Evolutionary conservation across 2,113 vertebrate genomes (phyloP), one percentile per base, ranked within the genome.

Genomic region (Trogon surrucura): DNA sequence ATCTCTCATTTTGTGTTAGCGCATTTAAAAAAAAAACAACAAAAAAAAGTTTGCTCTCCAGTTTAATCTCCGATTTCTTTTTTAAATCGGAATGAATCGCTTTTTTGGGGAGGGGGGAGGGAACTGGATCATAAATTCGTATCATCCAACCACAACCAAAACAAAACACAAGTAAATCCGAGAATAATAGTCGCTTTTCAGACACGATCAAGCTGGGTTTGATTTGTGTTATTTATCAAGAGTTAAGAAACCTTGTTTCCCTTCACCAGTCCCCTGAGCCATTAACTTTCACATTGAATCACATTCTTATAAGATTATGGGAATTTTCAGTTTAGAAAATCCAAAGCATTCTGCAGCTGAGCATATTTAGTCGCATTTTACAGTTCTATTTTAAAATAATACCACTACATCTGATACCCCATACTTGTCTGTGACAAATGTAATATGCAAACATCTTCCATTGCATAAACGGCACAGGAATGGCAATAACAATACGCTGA

Each of bases 351-450:
- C 85, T 93, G 65, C 69, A 89, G 38, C 80, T 94, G 85, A 86
- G 77, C 92, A 79, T 93, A 93, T 97, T 97, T 96, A 91, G 93
- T 89, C 95, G 93, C 92, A 80, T 95, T 91, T 94, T 97, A 88
- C 91, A 83, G 80, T 70, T 95, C 88, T 95, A 85, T 96, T 94
- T 92, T 94, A 88, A 58, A 97, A 48, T 96, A 92, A 85, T 93
- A 88, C 93, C 56, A 30, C 88, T 97, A 91, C 85, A 95, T 96
- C 96, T 96, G 87, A 91, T 97, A 96, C 77, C 82, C 61, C 75
- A 54, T 85, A 90, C 69, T 96, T 97, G 91, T 87, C 91, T 97
- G 92, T 96, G 73, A 96, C 96, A 96, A 97, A 96, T 86, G 62
- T 81, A 96, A 94, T 94, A 93, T 85, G 72, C 89, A 92, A 89